Evolutionary conservation across 1,140 invertebrate genomes (phyloP), one percentile per base, ranked within the genome.

Genomic region (Cydia pomonella): DNA sequence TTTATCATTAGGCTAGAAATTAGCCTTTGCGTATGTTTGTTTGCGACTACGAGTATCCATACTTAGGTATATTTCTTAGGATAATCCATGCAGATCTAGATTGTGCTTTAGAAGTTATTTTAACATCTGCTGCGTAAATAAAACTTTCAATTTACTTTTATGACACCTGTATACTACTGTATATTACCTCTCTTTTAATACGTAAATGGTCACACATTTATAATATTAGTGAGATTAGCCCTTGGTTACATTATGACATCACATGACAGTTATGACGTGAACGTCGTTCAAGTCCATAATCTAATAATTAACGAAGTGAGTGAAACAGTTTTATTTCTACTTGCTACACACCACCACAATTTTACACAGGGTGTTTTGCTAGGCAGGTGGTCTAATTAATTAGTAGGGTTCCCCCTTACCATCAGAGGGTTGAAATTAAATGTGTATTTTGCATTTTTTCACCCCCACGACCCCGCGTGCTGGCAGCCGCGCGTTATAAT

Each of bases 361-460:
- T 69, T 69, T 38, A 80, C 78, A 75, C 71, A 72, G 78, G 78
- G 80, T 82, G 80, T 85, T 80, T 85, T 80, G 64, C 78, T 75
- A 76, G 79, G 84, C 86, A 89, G 88, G 87, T 89, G 85, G 83
- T 82, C 82, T 92, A 89, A 92, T 90, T 88, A 87, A 77, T 79
- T 79, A 82, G 82, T 84, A 76, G 80, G 53, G 79, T 76, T 79
- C 81, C 80, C 80, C 76, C 80, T 73, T 78, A 72, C 47, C 71
- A 38, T 79, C 75, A 77, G 64, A 77, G 83, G 82, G 82, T 82
- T 84, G 79, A 86, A 88, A 90, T 87, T 87, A 87, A 87, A 89
- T 84, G 85, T 86, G 74, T 89, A 83, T 85, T 89, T 91, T 88
- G 87, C 84, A 91, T 89, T 87, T 91, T 90, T 75, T 88, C 77